These are phyloP conservation scores for Acrossocheilus wenchowensis DNA, from an alignment of 2,797 vertebrate species.

Conservation along the genomic window DNA sequence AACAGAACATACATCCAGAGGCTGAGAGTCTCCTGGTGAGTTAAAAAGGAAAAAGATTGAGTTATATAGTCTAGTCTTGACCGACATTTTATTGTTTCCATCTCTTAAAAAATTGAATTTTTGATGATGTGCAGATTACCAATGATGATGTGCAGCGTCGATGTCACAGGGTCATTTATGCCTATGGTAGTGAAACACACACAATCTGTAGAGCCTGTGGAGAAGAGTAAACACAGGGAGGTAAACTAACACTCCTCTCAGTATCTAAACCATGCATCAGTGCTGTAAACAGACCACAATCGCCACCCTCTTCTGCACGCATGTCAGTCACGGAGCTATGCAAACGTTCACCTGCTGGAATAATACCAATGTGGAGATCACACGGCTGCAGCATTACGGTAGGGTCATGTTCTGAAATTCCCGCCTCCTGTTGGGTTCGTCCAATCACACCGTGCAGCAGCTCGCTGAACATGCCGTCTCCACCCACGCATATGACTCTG, in stretches of 20 bases:
- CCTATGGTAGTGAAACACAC: conserved; percentile 85
- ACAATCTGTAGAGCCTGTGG: conserved; percentile 83
- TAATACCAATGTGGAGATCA: conserved; percentile 85
- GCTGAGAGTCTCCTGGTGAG: conserved; percentile 84
- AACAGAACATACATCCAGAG: conserved; percentile 85
- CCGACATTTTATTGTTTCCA: not conserved
- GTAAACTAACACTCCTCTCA: conserved; percentile 17
- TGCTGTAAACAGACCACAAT: conserved; percentile 12
- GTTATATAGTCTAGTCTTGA: not conserved
- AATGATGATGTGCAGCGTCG: conserved; percentile 83
- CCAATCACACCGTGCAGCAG: conserved; percentile 84
- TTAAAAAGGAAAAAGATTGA: not conserved
- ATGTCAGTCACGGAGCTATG: not conserved
- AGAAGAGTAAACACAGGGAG: conserved; percentile 18
- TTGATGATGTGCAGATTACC: conserved; percentile 67
- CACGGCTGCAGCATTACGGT: conserved; percentile 75
- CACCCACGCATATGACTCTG: conserved; percentile 87
- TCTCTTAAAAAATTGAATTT: not conserved
- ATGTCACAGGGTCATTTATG: conserved; percentile 82
- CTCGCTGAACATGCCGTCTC: conserved; percentile 88
- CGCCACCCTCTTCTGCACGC: not conserved
- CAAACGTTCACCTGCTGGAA: conserved; percentile 80
- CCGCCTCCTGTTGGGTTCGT: conserved; percentile 82
- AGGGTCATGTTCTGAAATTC: conserved; percentile 77
- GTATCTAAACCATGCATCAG: conserved; percentile 3